Base-by-base conservation (phyloP, 2,797 vertebrate genomes). In the Pygocentrus nattereri region DNA sequence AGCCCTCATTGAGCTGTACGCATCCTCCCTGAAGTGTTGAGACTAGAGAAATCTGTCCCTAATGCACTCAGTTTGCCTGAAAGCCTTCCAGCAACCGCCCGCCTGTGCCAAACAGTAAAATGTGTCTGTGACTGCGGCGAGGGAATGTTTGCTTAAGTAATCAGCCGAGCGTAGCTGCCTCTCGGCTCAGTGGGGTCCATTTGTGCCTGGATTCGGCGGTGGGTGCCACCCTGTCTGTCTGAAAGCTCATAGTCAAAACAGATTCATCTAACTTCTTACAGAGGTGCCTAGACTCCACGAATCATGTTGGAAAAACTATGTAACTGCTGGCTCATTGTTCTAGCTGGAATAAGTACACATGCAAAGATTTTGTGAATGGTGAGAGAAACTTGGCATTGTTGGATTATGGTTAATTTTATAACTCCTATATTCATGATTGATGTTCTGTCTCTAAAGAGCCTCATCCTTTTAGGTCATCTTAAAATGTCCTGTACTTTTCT, bases 81-180 rank as follows among this genome's bases (percentile, higher is more conserved):
- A 85, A 84, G 85, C 87, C 76, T 21, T 88, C 89, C 83, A 50
- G 82, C 82, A 88, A 44, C 80, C 67, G 85, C 83, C 81, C 85
- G 41, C 79, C 71, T 80, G 81, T 89, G 90, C 89, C 89, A 89
- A 86, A 88, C 86, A 90, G 88, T 64, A 65, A 90, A 92, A 92
- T 85, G 67, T 89, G 91, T 89, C 91, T 86, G 85, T 86, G 89
- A 82, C 87, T 90, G 88, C 77, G 88, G 87, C 34, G 23, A 79
- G 88, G 88, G 88, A 91, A 92, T 93, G 90, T 93, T 92, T 92
- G 91, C 86, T 90, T 86, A 85, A 78, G 88, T 84, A 81, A 83
- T 79, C 83, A 64, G 74, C 88, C 90, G 86, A 90, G 87, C 90
- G 47, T 71, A 59, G 80, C 64, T 49, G 89, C 72, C 80, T 75